Conservation (phyloP, 2,888 invertebrate species). For the Eurytoma adleriae region DNA sequence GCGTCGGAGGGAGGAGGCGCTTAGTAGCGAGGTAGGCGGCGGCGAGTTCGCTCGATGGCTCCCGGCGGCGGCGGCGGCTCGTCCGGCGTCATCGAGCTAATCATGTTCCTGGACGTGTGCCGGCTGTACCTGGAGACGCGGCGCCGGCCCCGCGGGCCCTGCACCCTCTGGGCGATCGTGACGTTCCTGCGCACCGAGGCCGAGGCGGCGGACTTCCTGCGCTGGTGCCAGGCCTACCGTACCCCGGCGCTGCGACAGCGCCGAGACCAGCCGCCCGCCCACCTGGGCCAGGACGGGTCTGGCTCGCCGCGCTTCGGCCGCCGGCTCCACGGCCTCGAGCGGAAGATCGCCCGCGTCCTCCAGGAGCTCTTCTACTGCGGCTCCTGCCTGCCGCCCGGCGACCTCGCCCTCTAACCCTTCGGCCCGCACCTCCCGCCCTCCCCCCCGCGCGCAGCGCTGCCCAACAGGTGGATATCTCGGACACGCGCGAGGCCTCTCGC, state of each 20-base stretch:
- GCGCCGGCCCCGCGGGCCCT: slow-evolving; percentile 55
- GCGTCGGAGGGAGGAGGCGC: neutral
- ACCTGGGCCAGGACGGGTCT: neutral
- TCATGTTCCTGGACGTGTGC: slow-evolving; percentile 71
- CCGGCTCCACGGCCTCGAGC: slow-evolving; percentile 57
- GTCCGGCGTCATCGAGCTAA: slow-evolving; percentile 67
- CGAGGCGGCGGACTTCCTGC: slow-evolving; percentile 62
- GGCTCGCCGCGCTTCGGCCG: neutral
- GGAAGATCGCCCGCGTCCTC: slow-evolving; percentile 62
- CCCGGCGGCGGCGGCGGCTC: neutral
- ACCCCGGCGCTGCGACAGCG: slow-evolving; percentile 60
- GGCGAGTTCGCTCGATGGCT: neutral
- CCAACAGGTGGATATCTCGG: slow-evolving; percentile 17
- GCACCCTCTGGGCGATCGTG: slow-evolving; percentile 70
- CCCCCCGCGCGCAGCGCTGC: neutral
- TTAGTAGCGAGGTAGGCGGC: neutral
- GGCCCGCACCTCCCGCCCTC: neutral
- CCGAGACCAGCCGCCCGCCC: neutral
- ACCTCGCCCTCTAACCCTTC: slow-evolving; percentile 49
- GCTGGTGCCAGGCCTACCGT: slow-evolving; percentile 67
- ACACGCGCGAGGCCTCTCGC: too few relatives aligned
- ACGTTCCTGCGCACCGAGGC: slow-evolving; percentile 70
- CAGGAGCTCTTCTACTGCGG: slow-evolving; percentile 68
- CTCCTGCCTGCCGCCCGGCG: slow-evolving; percentile 63
- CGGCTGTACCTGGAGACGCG: slow-evolving; percentile 66